These are phyloP conservation scores for Ophioninae sp. DNA, from an alignment of 2,888 invertebrate genomes.

Conservation along the genomic window DNA sequence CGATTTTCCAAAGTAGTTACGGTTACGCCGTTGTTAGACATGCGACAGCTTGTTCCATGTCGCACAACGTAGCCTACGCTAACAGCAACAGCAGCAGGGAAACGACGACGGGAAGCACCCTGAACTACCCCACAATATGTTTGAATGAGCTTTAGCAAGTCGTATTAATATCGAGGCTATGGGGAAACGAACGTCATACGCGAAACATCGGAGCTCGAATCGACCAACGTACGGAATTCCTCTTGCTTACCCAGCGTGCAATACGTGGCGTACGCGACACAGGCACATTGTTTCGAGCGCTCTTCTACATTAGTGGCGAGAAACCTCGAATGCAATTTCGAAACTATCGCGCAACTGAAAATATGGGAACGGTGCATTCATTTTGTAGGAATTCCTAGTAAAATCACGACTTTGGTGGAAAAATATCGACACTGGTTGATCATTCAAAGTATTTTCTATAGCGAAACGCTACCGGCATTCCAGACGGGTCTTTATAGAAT, in stretches of 20 bases:
- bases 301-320: slow-evolving; percentile 7
- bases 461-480: too few species aligned
- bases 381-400: neutral
- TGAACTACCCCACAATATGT: slow-evolving; percentile 40
- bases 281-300: neutral
- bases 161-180: slow-evolving; percentile 52
- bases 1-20: slow-evolving; percentile 58
- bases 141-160: slow-evolving; percentile 46
- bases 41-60: slow-evolving; percentile 53
- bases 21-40: slow-evolving; percentile 58
- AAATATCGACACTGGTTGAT: too few species aligned
- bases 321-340: slow-evolving; percentile 2
- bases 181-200: slow-evolving; percentile 47
- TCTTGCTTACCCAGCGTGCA: slow-evolving; percentile 9
- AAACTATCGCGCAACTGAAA: neutral
- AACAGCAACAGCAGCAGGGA: slow-evolving; percentile 38
- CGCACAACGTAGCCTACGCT: slow-evolving; percentile 42
- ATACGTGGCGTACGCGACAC: neutral
- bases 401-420: too few species aligned
- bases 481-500: too few species aligned
- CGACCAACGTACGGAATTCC: slow-evolving; percentile 33
- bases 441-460: too few species aligned
- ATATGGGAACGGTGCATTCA: slow-evolving; percentile 1
- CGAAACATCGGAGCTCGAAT: slow-evolving; percentile 46
- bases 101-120: slow-evolving; percentile 29